Evolutionary conservation across 2,113 vertebrate genomes (phyloP).

Genomic region (Poeciliopsis prolifica): DNA sequence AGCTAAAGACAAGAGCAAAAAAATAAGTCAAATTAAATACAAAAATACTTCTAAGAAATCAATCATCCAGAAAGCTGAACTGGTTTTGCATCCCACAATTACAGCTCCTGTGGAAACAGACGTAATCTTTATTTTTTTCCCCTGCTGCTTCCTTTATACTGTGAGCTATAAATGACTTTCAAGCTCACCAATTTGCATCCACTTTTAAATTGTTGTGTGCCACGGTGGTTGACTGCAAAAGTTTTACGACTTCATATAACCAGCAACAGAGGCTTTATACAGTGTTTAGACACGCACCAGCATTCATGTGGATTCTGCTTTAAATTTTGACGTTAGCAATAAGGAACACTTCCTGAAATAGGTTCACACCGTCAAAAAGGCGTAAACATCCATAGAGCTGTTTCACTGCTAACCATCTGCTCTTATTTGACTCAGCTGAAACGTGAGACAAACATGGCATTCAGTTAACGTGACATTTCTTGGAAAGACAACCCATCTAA

Average conservation of each 20-base stretch:
- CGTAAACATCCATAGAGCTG: not conserved
- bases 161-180: constrained; percentile 52
- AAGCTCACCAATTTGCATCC: constrained; percentile 12
- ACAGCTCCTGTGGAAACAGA: constrained; percentile 31
- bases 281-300: too few relatives aligned
- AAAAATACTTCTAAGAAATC: not conserved
- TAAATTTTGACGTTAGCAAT: not conserved
- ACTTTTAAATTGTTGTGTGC: constrained; percentile 28
- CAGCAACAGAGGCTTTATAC: not conserved
- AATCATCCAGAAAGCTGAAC: not conserved
- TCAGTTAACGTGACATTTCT: not conserved
- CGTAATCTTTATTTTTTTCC: constrained; percentile 25
- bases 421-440: not conserved
- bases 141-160: constrained; percentile 44
- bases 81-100: constrained; percentile 43
- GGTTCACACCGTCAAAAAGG: not conserved
- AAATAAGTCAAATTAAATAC: not conserved
- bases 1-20: not conserved
- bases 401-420: not conserved
- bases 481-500: not conserved
- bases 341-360: too few relatives aligned
- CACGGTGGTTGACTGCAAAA: not conserved
- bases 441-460: not conserved
- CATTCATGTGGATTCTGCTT: not conserved
- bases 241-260: not conserved